Base-by-base conservation (phyloP, 2,113 vertebrate species). In the Phodopus roborovskii region DNA sequence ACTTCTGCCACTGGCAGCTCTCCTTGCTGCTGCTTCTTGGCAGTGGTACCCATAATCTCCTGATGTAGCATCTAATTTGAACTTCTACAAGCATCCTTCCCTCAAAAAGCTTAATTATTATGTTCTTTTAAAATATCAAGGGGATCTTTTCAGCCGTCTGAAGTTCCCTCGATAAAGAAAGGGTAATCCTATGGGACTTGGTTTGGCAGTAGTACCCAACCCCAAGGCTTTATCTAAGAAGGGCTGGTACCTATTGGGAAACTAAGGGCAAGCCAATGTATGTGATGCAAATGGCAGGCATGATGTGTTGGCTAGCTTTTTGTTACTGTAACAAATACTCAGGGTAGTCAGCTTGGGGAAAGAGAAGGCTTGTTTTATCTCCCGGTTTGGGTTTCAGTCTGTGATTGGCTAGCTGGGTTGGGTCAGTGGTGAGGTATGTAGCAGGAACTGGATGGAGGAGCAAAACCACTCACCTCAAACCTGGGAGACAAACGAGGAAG, bases 141-240 rank as follows among this genome's bases (percentile, higher is more conserved):
- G 88, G 94, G 89, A 84, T 56, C 96, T 95, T 97, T 96, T 71
- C 97, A 95, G 95, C 87, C 86, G n/a, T 96, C 7, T 71, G 92
- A 94, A 53, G 17, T 77, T 94, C 60, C 64, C 70, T 64, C 2
- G 50, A 97, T 95, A 85, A 97, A 94, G 74, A 95, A 73, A 97
- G 91, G 90, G 96, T 90, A 97, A 24, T 66, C 77, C 83, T 7
- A 7, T 1, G 1, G 20, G 45, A 28, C 39, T 19, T 42, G 28
- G 9, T 58, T 8, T 9, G 33, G 81, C n/a, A 73, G 56, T 8
- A 6, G 28, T 17, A 30, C n/a, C 36, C 39, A 28, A 66, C 39
- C 33, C n/a, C 11, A 3, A 60, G 19, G 26, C 58, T 39, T 66
- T 26, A 28, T 42, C 83, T 5, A 0, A 39, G 78, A 50, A n/a